Base-by-base conservation (phyloP, 1,140 invertebrate species). In the Drosophila azteca region DNA sequence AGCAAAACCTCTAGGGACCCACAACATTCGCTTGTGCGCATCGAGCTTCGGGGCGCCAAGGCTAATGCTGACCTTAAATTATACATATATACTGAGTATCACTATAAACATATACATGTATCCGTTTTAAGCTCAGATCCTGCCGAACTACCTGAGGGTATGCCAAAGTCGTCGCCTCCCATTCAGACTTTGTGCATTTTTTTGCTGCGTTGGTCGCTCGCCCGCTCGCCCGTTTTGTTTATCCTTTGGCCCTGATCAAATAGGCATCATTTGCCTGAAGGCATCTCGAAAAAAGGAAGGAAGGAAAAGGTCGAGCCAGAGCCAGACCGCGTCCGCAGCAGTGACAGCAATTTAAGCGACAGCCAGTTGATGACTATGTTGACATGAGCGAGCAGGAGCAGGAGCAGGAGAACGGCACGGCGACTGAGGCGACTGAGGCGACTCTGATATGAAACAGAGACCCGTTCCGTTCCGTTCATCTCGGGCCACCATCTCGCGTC, bases 251-350 rank as follows among this genome's bases (percentile, higher is more conserved):
- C 82, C 82, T 77, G 83, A 87, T 87, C 83, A 88, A 87, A 87
- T 87, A 87, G 82, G 83, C 82, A 88, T 87, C 74, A 88, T 87
- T 87, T 88, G 82, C 83, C 83, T 88, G 78, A 68, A 74, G 62
- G 73, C 58, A 69, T 59, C 71, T 61, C 62, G 44, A 68, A 78
- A 75, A 78, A 70, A 59, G 62, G 63, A 49, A 53, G 49, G 20
- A 75, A 72, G 20, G 67, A 72, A 76, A 76, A 61, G 71, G 70
- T 74, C 6, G 61, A 71, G 41, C 61, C 43, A 57, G 17, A 68
- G 72, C 51, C 29, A 73, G 48, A 66, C 72, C 71, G 52, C 46
- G 54, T 58, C 57, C 70, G 45, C 65, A 49, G 52, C 70, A 66
- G 79, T 79, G 73, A 62, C 79, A 82, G 82, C 82, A 82, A 85